Conservation (phyloP, 2,888 invertebrate genomes). For the Clanis bilineata region DNA sequence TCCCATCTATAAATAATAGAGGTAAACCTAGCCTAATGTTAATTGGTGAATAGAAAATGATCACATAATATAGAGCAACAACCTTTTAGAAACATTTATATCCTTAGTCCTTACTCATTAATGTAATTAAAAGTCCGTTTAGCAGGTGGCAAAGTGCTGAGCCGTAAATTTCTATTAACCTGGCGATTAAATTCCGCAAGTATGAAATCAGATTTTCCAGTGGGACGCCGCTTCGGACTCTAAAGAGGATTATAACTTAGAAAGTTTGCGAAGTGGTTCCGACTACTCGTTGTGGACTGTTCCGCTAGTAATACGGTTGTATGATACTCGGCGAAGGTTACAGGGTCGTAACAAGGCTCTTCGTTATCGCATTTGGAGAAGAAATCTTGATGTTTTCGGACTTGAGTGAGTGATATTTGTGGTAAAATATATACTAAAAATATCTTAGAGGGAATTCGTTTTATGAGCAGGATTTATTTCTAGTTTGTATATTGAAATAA, state of each 20-base stretch:
- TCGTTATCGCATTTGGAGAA: neutral
- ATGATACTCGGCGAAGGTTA: neutral
- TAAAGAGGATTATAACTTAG: slow-evolving; percentile 13
- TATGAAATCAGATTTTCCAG: neutral
- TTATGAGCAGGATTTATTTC: no score
- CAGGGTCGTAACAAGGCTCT: neutral
- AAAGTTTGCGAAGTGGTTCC: slow-evolving; percentile 5
- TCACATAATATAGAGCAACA: no score
- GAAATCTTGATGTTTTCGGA: neutral
- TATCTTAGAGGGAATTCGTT: no score
- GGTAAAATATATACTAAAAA: neutral
- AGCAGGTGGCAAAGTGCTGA: neutral
- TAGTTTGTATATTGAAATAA: no score
- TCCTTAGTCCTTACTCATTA: no score
- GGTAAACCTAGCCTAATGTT: no score
- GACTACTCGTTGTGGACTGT: slow-evolving; percentile 1
- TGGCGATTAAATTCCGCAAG: neutral
- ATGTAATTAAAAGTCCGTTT: neutral
- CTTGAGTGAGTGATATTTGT: neutral
- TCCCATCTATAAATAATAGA: no score
- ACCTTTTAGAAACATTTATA: no score
- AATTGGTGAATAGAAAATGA: no score
- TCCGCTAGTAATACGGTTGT: neutral
- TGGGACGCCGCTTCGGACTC: neutral
- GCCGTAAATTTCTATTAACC: neutral